Percentiles rank a stretch among this genome's conserved stretches.
phyloP scores from a whole-genome alignment of 2,888 invertebrate species.

The Hecatera dysodea region DNA sequence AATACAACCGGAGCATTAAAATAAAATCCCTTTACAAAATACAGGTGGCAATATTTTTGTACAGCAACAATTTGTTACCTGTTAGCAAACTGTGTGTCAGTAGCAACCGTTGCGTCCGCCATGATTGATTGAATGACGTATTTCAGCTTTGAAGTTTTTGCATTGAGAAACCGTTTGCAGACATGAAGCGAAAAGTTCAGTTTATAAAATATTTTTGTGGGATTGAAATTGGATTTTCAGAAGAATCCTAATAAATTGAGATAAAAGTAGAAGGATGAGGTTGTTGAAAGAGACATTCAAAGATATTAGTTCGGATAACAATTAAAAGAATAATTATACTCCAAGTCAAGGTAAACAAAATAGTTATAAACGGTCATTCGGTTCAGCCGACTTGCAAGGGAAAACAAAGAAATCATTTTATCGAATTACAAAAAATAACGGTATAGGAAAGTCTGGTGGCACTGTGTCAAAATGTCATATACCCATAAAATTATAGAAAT shows the following conservation, averaged over 20 bases:
- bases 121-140: conserved; percentile 68
- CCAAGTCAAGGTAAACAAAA: not conserved
- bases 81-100: conserved; percentile 64
- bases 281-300: not conserved
- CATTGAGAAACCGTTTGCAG: conserved; percentile 30
- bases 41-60: conserved; percentile 53
- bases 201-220: not conserved
- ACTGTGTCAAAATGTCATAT: not conserved
- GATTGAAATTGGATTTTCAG: not conserved
- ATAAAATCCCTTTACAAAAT: conserved; percentile 21
- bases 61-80: conserved; percentile 65
- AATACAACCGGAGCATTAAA: conserved; percentile 5
- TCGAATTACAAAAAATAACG: not conserved
- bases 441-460: not conserved
- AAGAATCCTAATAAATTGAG: not conserved
- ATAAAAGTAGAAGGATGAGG: too few species aligned
- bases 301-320: not conserved
- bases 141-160: conserved; percentile 58
- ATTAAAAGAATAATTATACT: not conserved
- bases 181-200: not conserved
- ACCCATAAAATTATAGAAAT: not conserved
- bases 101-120: conserved; percentile 55
- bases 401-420: conserved; percentile 4
- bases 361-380: not conserved
- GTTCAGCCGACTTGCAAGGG: too few species aligned